Evolutionary conservation across 2,797 vertebrate species (phyloP).

Genomic region (Percopsis omiscomaycus): DNA sequence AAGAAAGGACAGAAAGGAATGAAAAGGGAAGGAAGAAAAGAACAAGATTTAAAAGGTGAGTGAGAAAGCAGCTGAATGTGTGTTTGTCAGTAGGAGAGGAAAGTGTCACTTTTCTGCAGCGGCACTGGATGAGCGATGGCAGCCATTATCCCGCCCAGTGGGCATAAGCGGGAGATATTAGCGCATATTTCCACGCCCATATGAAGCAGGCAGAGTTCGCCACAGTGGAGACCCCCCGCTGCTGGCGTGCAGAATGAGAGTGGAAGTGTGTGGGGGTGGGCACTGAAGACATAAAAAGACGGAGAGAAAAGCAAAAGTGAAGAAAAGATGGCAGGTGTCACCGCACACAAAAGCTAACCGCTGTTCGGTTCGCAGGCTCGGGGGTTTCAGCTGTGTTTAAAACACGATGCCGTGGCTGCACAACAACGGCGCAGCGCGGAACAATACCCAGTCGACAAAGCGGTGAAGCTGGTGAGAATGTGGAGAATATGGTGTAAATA

Average conservation of each 20-base stretch:
- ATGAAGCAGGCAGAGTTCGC: constrained; percentile 57
- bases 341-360: constrained; percentile 36
- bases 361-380: constrained; percentile 40
- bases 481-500: no score
- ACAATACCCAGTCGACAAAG: constrained; percentile 58
- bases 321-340: constrained; percentile 40
- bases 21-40: constrained; percentile 22
- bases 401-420: constrained; percentile 50
- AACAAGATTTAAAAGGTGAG: constrained; percentile 25
- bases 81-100: constrained; percentile 62
- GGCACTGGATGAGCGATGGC: constrained; percentile 67
- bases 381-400: constrained; percentile 48
- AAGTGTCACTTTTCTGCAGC: constrained; percentile 63
- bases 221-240: constrained; percentile 60
- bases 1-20: constrained; percentile 9
- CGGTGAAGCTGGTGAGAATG: constrained; percentile 48
- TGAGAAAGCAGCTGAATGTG: constrained; percentile 51
- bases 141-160: constrained; percentile 73
- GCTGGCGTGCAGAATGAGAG: constrained; percentile 55
- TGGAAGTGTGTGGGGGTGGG: constrained; percentile 54
- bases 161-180: constrained; percentile 73
- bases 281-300: constrained; percentile 47
- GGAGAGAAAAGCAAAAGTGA: constrained; percentile 13
- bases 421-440: constrained; percentile 47
- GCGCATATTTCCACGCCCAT: constrained; percentile 57